Base-by-base conservation (phyloP, 2,888 invertebrate species). In the Meta bourneti region DNA sequence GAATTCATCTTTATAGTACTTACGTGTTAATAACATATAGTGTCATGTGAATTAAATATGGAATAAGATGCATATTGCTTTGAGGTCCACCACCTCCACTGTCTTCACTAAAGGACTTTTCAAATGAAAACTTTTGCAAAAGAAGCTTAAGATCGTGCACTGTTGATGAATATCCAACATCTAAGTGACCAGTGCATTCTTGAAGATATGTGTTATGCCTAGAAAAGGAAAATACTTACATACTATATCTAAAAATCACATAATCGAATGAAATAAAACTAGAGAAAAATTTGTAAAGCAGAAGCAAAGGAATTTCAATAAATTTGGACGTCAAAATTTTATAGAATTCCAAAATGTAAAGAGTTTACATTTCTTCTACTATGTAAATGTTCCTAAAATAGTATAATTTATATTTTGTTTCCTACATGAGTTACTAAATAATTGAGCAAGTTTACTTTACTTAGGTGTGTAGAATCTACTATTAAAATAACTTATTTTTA, bases 61-160 rank as follows among this genome's bases (percentile, higher is more conserved):
- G 99, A 93, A 99, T 96, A 94, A 99, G 97, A 95, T 99, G 98
- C 97, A 99, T 97, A 95, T 99, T 99, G 93, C 98, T 98, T 94
- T 99, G 98, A 16, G 98, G 98, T 0, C 99, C 99, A 94, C 98
- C 98, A 93, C 98, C 99, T 20, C 99, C 99, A 1, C 98, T 98
- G 95, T 99, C 99, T 95, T 98, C 98, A 95, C 99, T 98, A 96
- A 99, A 99, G 93, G 98, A 98, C 94, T 98, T 98, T 94, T 98
- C 99, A 95, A 97, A 97, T 0, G 99, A 98, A 95, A 99, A 99
- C 90, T 98, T 96, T 94, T 97, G 95, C 92, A 99, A 95, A 89
- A 99, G 95, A 94, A 99, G 95, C 95, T 99, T 99, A 94, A 99
- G 95, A 95, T 99, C 99, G 95, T 99, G 99, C 92, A 98, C 96